phyloP scores from a whole-genome alignment of 2,113 vertebrate genomes.

The Stigmatopora nigra region DNA sequence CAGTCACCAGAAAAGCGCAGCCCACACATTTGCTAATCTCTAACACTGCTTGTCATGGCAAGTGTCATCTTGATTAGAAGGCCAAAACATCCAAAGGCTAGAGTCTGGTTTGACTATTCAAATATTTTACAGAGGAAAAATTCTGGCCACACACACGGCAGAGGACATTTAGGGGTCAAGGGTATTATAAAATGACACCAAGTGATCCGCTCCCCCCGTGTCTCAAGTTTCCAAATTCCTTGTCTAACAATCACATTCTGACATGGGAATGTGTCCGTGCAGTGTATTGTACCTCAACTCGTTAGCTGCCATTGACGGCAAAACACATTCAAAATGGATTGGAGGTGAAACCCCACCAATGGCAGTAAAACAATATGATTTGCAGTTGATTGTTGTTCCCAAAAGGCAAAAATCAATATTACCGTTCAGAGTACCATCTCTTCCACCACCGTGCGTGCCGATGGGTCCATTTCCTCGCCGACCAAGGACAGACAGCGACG shows the following conservation, averaged over 20 bases:
- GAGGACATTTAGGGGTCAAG: constrained; percentile 49
- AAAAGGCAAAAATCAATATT: constrained; percentile 56
- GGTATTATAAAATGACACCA: constrained; percentile 36
- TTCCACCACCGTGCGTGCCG: constrained; percentile 78
- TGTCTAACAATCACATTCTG: constrained; percentile 62
- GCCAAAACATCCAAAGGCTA: not conserved
- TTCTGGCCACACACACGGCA: constrained; percentile 9
- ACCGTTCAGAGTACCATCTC: constrained; percentile 83
- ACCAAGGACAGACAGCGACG: constrained; percentile 75
- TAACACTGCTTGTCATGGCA: too few species aligned
- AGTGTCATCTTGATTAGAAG: too few species aligned
- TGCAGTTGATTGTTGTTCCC: too few species aligned
- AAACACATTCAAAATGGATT: too few species aligned
- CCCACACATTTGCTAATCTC: too few species aligned
- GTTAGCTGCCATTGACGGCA: too few species aligned
- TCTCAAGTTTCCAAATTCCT: constrained; percentile 62
- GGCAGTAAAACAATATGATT: not conserved
- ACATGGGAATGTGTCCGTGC: constrained; percentile 57
- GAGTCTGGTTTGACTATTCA: constrained; percentile 10
- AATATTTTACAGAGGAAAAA: constrained; percentile 15
- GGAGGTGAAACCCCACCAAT: too few species aligned
- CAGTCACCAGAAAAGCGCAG: too few species aligned
- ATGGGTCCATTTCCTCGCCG: constrained; percentile 79
- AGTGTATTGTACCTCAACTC: constrained; percentile 13
- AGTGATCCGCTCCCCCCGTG: constrained; percentile 38